Evolutionary conservation across 2,888 invertebrate genomes (phyloP), one percentile per base, ranked within the genome.

Genomic region (Tholera decimalis): DNA sequence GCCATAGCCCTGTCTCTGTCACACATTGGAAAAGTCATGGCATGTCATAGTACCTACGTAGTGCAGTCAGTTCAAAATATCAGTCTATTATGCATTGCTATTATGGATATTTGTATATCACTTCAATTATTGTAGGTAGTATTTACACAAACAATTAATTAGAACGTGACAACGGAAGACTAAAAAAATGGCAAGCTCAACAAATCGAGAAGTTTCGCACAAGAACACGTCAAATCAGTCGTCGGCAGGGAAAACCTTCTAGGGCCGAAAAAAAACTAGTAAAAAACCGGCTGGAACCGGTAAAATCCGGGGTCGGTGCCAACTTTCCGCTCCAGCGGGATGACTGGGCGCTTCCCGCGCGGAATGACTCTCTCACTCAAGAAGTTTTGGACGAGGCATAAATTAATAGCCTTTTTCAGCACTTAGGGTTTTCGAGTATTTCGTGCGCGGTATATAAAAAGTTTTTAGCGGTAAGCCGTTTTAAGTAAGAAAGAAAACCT

Each of bases 291-390:
- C 53, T 73, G 58, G 71, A 70, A 80, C 85, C 83, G 80, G 88
- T 80, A 73, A 85, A 86, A 86, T 85, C 87, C 83, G 82, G 83
- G 81, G 77, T 78, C 86, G 79, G 82, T 89, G 90, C 90, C 90
- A 91, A 90, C 81, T 89, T 87, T 85, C 83, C 84, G 82, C 70
- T 78, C 72, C 76, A 61, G 78, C 78, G 77, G 84, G 83, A 84
- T 89, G 89, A 88, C 86, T 85, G 84, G 82, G 86, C 84, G 83
- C 83, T 85, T 86, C 78, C 80, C 85, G 76, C 62, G 62, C 78
- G 81, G 77, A 86, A 83, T 74, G 79, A 74, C 79, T 79, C 81
- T 54, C 65, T 79, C 74, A 85, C 75, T 75, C 76, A 80, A 71
- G 70, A 83, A 85, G 56, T 77, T 82, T 80, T 80, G 87, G 88